A percentile compares a stretch with the other conserved stretches of the same genome.
Evolutionary conservation across 2,797 vertebrate species (phyloP).

Genomic region (Coregonus ussuriensis): DNA sequence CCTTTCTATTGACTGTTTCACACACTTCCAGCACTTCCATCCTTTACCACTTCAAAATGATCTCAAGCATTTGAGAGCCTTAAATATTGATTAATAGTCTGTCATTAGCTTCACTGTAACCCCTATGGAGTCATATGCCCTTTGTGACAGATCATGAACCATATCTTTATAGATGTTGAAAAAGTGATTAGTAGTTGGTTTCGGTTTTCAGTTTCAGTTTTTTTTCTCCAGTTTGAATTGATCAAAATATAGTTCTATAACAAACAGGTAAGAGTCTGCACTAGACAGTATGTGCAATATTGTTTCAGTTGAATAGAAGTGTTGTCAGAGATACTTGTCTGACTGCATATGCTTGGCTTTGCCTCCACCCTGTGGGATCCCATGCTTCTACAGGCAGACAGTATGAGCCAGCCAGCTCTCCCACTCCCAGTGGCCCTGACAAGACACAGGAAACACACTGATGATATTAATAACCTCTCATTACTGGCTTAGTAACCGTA

Average conservation of each 20-base stretch:
- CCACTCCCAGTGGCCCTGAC: background rate
- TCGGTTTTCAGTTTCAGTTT: background rate
- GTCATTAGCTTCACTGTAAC: background rate
- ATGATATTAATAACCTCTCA: slow-evolving; percentile 27
- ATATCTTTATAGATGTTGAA: no score
- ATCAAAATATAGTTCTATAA: background rate
- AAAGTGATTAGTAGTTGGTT: no score
- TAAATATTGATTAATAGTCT: background rate
- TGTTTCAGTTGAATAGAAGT: slow-evolving; percentile 2
- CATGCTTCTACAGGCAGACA: slow-evolving; percentile 7
- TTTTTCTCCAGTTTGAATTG: background rate
- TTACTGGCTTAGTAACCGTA: slow-evolving; percentile 29
- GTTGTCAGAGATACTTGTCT: background rate
- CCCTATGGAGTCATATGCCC: background rate
- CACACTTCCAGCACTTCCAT: slow-evolving; percentile 4
- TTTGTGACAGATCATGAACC: background rate
- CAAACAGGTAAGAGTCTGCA: background rate
- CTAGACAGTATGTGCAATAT: background rate
- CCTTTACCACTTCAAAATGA: background rate
- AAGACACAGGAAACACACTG: slow-evolving; percentile 15
- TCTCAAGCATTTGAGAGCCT: background rate
- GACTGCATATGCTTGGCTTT: background rate
- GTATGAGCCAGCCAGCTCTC: background rate
- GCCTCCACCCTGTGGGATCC: slow-evolving; percentile 31
- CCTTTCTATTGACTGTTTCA: slow-evolving; percentile 22